Base-by-base conservation (phyloP, 2,888 invertebrate species). In the Agriotes lineatus region DNA sequence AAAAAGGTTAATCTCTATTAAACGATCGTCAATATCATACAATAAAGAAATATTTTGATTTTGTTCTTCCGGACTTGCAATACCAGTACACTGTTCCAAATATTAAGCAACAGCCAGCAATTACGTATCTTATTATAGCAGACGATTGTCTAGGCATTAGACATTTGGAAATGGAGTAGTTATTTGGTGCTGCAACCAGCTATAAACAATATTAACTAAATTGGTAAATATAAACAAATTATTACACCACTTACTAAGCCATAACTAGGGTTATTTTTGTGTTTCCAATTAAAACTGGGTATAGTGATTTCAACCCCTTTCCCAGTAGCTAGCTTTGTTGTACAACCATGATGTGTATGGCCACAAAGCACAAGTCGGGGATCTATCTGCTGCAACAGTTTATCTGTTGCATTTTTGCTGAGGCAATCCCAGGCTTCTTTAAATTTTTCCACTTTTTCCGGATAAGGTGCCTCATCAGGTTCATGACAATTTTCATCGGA, bases 221-320 rank as follows among this genome's bases (percentile, higher is more conserved):
- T 25, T 25, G 3, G 25, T 25, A 25, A 6, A n/a, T n/a, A n/a
- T n/a, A n/a, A n/a, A 39, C 39, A 12, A 12, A 39, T 39, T 25
- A 25, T n/a, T n/a, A n/a, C n/a, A n/a, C n/a, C n/a, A n/a, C 9
- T 54, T 85, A 97, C 97, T 88, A 98, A 86, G 78, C 96, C 88
- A 86, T 96, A 96, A 77, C 94, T 94, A 0, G 98, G 98, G 83
- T 94, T 93, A 77, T 93, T 86, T 82, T 94, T 94, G 84, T 99
- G 97, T 67, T 98, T 88, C 99, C 99, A 99, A 80, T 93, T 97
- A 79, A 97, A 99, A 3, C 98, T 98, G 0, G 98, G 92, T 6
- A 99, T 89, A 0, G 97, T 97, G 76, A 91, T 90, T 82, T 95
- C 94, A 35, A 87, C 76, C 82, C 88, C 90, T 80, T 77, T 87